Conservation (phyloP, 23 tunicate genomes). For the Halocynthia roretzi region DNA sequence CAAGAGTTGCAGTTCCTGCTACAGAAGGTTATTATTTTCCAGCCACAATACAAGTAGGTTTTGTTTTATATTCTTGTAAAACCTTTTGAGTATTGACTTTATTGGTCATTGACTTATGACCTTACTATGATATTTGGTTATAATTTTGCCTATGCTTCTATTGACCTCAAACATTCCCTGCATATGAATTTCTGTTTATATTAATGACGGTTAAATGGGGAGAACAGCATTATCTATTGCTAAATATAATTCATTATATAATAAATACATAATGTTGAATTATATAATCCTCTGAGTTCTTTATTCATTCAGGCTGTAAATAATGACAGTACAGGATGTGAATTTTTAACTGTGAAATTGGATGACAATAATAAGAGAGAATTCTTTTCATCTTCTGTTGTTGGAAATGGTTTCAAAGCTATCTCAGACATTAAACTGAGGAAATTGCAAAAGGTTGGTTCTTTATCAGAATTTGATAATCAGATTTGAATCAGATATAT, state of each 20-base stretch:
- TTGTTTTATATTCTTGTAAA: not conserved
- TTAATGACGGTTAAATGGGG: too few relatives aligned
- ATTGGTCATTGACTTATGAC: too few relatives aligned
- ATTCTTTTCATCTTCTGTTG: constrained; percentile 24
- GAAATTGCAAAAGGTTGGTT: constrained; percentile 47
- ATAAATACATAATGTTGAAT: too few relatives aligned
- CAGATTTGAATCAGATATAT: too few relatives aligned
- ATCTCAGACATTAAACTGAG: constrained; percentile 35
- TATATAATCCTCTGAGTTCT: too few relatives aligned
- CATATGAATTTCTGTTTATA: too few relatives aligned
- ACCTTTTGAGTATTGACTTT: too few relatives aligned
- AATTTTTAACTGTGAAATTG: constrained; percentile 28
- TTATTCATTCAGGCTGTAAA: constrained; percentile 11
- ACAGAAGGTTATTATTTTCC: constrained; percentile 44
- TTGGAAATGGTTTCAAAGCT: constrained; percentile 45
- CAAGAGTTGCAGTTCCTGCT: constrained; percentile 42
- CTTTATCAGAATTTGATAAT: not conserved
- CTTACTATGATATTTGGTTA: too few relatives aligned
- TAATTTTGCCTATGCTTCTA: too few relatives aligned
- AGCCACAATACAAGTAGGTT: constrained; percentile 42
- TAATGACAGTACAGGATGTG: not conserved
- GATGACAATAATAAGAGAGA: constrained; percentile 25
- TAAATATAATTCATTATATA: too few relatives aligned
- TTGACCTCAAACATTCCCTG: too few relatives aligned
- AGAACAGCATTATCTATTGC: too few relatives aligned